Conservation (phyloP, 2,113 vertebrate species). For the Enhydra lutris region DNA sequence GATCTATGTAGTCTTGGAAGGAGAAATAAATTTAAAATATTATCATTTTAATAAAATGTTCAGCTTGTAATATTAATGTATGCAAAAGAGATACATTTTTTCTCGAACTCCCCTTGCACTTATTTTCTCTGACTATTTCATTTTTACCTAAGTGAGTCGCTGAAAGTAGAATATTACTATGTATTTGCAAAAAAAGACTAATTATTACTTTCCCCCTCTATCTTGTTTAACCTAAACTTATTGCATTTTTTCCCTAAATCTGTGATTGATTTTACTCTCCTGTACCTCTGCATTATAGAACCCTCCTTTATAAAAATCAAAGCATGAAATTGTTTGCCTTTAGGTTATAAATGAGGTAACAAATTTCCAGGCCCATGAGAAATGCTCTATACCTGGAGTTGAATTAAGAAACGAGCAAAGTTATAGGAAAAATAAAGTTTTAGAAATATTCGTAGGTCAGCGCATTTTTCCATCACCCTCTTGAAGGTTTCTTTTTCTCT, state of each 20-base stretch:
- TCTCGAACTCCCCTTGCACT: not conserved
- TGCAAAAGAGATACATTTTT: not conserved
- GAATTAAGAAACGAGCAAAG: not conserved
- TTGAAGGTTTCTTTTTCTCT: not conserved
- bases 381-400: not conserved
- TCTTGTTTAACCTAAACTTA: not conserved
- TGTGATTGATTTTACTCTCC: not conserved
- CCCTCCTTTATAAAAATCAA: not conserved
- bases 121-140: constrained; percentile 47
- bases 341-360: not conserved
- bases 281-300: not conserved
- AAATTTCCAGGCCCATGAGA: not conserved
- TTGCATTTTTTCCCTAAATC: not conserved
- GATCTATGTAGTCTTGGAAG: not conserved
- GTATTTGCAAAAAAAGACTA: constrained; percentile 45
- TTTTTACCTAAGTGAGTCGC: constrained; percentile 34
- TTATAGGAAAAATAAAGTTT: not conserved
- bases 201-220: not conserved
- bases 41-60: constrained; percentile 43
- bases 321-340: not conserved
- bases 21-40: constrained; percentile 6
- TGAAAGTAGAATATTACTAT: not conserved
- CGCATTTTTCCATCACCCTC: not conserved
- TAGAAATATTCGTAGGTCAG: not conserved
- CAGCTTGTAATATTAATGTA: constrained; percentile 11